Evolutionary conservation across 1,140 invertebrate genomes (phyloP).

Genomic region (Aethina tumida): DNA sequence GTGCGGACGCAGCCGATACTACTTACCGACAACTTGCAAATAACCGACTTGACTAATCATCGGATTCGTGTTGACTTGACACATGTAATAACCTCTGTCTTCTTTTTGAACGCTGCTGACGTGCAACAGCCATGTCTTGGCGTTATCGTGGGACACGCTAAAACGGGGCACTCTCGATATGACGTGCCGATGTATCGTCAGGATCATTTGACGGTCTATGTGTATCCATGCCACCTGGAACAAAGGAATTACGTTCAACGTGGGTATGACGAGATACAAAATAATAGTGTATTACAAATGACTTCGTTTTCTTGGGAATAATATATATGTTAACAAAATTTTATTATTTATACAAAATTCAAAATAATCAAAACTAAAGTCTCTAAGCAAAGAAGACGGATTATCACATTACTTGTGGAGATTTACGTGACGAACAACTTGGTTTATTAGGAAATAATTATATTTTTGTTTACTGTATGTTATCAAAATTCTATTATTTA

Average conservation of each 20-base stretch:
- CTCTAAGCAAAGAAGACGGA: too few relatives aligned
- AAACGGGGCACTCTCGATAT: constrained; percentile 79
- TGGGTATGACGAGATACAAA: too few relatives aligned
- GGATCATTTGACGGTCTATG: constrained; percentile 87
- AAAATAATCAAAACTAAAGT: too few relatives aligned
- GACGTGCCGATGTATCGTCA: constrained; percentile 84
- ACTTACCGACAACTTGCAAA: constrained; percentile 87
- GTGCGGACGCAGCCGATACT: not conserved
- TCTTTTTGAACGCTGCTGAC: constrained; percentile 80
- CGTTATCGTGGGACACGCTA: constrained; percentile 81
- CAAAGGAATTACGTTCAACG: constrained; percentile 6
- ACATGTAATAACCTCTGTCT: constrained; percentile 86
- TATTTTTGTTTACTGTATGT: too few relatives aligned
- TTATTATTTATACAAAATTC: too few relatives aligned
- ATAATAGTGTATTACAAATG: too few relatives aligned
- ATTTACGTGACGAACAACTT: too few relatives aligned
- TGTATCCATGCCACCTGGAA: constrained; percentile 88
- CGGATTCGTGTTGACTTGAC: constrained; percentile 90
- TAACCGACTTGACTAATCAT: constrained; percentile 93
- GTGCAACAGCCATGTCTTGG: constrained; percentile 83
- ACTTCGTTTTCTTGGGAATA: not conserved
- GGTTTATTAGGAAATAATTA: too few relatives aligned
- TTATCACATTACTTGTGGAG: too few relatives aligned
- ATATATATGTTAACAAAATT: not conserved
- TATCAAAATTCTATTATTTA: too few relatives aligned